Evolutionary conservation across 2,888 invertebrate genomes (phyloP).

Genomic region (Drosophila demipolita): DNA sequence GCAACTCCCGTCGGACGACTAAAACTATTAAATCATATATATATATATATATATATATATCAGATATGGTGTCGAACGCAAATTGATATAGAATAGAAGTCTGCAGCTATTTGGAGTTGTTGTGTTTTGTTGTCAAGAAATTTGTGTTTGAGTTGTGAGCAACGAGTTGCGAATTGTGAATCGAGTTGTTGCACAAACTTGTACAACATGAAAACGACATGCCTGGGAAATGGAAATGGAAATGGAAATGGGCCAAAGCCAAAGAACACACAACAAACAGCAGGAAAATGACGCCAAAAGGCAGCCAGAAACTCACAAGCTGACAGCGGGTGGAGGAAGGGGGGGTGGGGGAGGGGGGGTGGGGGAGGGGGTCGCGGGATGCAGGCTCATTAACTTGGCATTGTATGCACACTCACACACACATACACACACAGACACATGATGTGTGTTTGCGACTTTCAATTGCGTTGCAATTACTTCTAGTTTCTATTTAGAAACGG

Average conservation of each 20-base stretch:
- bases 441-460: constrained; percentile 49
- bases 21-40: not conserved
- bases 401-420: constrained; percentile 42
- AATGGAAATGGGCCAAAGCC: constrained; percentile 42
- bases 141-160: constrained; percentile 57
- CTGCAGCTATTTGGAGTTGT: not conserved
- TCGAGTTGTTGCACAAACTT: constrained; percentile 66
- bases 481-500: constrained; percentile 35
- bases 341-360: not conserved
- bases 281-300: constrained; percentile 45
- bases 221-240: constrained; percentile 33
- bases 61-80: not conserved
- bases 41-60: too few relatives aligned
- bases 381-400: constrained; percentile 71
- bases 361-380: not conserved
- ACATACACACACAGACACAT: constrained; percentile 7
- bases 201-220: constrained; percentile 74
- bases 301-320: constrained; percentile 23
- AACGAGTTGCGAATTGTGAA: constrained; percentile 16
- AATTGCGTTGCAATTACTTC: constrained; percentile 55
- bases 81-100: not conserved
- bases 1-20: not conserved
- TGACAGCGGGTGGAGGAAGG: not conserved
- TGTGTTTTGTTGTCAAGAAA: constrained; percentile 22
- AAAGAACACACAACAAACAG: constrained; percentile 26